Evolutionary conservation across 2,113 vertebrate species (phyloP), one percentile per base, ranked within the genome.

Genomic region (Xyliphius kryptos): DNA sequence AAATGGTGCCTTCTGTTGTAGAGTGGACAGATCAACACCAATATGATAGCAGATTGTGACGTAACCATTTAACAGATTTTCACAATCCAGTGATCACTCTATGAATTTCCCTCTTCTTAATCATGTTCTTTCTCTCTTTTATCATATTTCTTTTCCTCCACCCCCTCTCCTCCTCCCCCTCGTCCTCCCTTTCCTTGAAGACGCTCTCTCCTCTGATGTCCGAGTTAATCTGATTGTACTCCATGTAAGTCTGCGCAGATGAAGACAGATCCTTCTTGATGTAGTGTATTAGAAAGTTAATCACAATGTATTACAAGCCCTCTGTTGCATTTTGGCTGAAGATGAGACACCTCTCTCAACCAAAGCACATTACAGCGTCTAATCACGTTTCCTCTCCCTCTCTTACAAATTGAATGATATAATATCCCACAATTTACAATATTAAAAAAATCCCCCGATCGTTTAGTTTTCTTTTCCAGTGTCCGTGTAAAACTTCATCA

Each of bases 331-430:
- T 70, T 67, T 60, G 36, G 48, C 44, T 56, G 69, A 73, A 70
- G 60, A 69, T 65, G 67, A 78, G 84, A 85, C 81, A 78, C 88
- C 56, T 81, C 86, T 82, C 78, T 84, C 79, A 62, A 54, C 70
- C 61, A 51, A 81, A 85, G 79, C 76, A 77, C 78, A 77, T 82
- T 79, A 84, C 79, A 43, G 9, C 74, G 72, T 72, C 72, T 85
- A 83, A 88, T 86, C 84, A 79, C 76, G 81, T 89, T 82, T 80
- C 73, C 52, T 76, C 82, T 85, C 77, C 82, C 82, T 83, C 83
- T 73, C 76, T 82, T 86, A 81, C 83, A 87, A 89, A 85, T 85
- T 88, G 86, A 88, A 88, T 86, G 80, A 86, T 82, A 87, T 86
- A 86, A 82, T 81, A 81, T 84, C 85, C 84, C 83, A 87, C 82